Conservation (phyloP, 2,888 invertebrate genomes). For the Drosophila lacicola region DNA sequence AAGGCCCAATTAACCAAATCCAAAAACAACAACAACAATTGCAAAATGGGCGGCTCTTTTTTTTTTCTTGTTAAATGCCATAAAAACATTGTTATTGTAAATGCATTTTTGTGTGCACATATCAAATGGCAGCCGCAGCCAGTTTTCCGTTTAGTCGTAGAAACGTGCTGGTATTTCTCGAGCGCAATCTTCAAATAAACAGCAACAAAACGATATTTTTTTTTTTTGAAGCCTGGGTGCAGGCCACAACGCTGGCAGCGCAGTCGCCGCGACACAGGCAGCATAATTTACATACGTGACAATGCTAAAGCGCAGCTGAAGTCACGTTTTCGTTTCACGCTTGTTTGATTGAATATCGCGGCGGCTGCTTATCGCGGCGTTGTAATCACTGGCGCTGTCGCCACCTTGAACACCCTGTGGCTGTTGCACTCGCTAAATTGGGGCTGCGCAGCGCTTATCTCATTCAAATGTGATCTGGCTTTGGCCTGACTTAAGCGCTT, state of each 20-base stretch:
- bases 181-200: slow-evolving; percentile 51
- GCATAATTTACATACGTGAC: slow-evolving; percentile 80
- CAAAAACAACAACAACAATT: slow-evolving; percentile 43
- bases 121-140: slow-evolving; percentile 70
- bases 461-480: slow-evolving; percentile 27
- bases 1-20: slow-evolving; percentile 74
- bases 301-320: slow-evolving; percentile 76
- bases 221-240: slow-evolving; percentile 49
- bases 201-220: slow-evolving; percentile 3
- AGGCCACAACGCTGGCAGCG: slow-evolving; percentile 39
- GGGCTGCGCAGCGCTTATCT: slow-evolving; percentile 13
- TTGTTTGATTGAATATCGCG: slow-evolving; percentile 52
- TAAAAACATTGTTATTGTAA: slow-evolving; percentile 55
- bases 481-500: slow-evolving; percentile 27
- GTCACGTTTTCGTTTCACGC: slow-evolving; percentile 81
- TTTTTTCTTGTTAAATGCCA: slow-evolving; percentile 60
- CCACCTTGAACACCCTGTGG: slow-evolving; percentile 36
- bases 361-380: slow-evolving; percentile 20
- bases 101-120: slow-evolving; percentile 58
- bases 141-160: slow-evolving; percentile 45
- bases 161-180: slow-evolving; percentile 81
- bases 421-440: slow-evolving; percentile 10
- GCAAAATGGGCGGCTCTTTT: slow-evolving; percentile 22
- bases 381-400: slow-evolving; percentile 22
- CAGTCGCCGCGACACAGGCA: slow-evolving; percentile 43